A percentile compares a stretch with the other conserved stretches of the same genome.
These are phyloP conservation scores for Notamacropus eugenii DNA, from an alignment of 2,797 vertebrate species.

Conservation along the genomic window DNA sequence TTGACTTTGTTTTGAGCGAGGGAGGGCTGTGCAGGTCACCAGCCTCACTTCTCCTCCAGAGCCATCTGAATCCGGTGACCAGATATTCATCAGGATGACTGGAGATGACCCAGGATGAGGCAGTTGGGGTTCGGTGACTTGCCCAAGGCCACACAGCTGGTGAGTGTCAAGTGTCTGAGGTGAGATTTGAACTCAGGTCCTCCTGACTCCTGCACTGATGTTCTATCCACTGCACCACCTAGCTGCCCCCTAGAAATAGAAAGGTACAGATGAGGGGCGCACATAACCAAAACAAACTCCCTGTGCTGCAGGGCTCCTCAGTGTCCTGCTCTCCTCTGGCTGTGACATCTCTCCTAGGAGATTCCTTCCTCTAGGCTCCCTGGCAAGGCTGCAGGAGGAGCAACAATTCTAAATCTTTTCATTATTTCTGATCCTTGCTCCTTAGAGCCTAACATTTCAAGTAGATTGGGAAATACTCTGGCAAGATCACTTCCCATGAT, in stretches of 20 bases:
- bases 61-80: no score
- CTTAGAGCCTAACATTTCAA: not conserved
- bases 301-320: not conserved
- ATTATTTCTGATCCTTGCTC: not conserved
- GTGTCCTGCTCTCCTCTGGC: not conserved
- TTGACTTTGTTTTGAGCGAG: no score
- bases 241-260: not conserved
- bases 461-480: not conserved
- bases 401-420: no score
- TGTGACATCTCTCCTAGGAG: not conserved
- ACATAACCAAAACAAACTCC: not conserved
- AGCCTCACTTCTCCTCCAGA: no score
- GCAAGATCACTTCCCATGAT: not conserved
- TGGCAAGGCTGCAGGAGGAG: not conserved
- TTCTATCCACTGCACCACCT: not conserved
- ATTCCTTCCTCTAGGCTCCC: not conserved
- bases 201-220: not conserved
- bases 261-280: not conserved
- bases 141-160: no score
- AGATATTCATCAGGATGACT: no score
- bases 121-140: no score
- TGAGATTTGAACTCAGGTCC: not conserved
- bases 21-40: no score
- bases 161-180: no score
- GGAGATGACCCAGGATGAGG: no score